phyloP scores from a whole-genome alignment of 2,888 invertebrate genomes.

The Nemotelus pantherinus region DNA sequence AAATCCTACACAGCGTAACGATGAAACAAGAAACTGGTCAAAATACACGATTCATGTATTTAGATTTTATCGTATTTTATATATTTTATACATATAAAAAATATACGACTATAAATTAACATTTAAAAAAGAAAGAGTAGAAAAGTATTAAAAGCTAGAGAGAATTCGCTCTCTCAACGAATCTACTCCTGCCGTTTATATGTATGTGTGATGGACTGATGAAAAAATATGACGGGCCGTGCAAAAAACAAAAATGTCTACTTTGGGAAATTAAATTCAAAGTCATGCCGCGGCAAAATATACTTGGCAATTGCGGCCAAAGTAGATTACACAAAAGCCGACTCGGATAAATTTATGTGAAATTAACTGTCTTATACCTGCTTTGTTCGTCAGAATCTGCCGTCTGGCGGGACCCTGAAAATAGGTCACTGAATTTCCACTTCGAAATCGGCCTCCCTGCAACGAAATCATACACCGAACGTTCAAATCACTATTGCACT shows the following conservation, averaged over 20 bases:
- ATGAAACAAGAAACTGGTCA: constrained; percentile 5
- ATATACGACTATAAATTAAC: constrained; percentile 19
- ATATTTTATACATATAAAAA: constrained; percentile 2
- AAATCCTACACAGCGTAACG: constrained; percentile 8
- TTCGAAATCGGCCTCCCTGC: no score
- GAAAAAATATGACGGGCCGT: constrained; percentile 3
- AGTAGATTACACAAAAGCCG: not conserved
- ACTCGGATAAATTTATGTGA: no score
- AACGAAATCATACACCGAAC: no score
- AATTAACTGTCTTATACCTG: no score
- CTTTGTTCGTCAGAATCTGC: no score
- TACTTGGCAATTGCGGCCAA: not conserved
- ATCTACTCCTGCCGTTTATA: constrained; percentile 7
- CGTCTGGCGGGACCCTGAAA: no score
- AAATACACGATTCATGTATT: constrained; percentile 16
- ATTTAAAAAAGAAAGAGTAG: constrained; percentile 3
- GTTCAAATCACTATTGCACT: no score
- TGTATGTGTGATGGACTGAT: constrained; percentile 20
- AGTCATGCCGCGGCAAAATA: constrained; percentile 11
- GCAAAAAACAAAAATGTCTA: constrained; percentile 38
- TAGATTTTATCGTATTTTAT: constrained; percentile 20
- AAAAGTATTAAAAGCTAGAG: constrained; percentile 16
- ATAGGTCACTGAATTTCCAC: no score
- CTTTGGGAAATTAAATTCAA: constrained; percentile 16
- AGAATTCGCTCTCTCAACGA: constrained; percentile 1